phyloP scores from a whole-genome alignment of 2,888 invertebrate genomes.

The Sarcophaga caerulescens region DNA sequence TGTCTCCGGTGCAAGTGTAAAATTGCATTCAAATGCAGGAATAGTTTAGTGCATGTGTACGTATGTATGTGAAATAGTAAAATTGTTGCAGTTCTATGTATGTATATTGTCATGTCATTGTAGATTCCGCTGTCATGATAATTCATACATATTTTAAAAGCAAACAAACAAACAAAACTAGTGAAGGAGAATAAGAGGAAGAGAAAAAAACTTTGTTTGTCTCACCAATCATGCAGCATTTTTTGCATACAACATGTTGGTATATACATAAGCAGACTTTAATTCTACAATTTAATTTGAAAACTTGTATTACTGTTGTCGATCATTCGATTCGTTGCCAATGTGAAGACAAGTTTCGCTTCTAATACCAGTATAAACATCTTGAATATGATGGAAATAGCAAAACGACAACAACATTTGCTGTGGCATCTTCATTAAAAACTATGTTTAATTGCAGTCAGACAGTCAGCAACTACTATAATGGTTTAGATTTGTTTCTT shows the following conservation, averaged over 20 bases:
- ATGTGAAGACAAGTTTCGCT: not conserved
- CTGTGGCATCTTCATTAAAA: too few relatives aligned
- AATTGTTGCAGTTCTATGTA: constrained; percentile 46
- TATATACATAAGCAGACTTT: not conserved
- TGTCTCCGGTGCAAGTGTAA: not conserved
- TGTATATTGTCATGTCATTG: constrained; percentile 38
- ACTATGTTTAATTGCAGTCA: too few relatives aligned
- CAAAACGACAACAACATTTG: too few relatives aligned
- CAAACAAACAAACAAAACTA: not conserved
- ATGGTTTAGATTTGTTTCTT: too few relatives aligned
- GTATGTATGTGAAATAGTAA: constrained; percentile 39
- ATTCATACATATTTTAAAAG: constrained; percentile 56
- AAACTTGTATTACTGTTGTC: constrained; percentile 32
- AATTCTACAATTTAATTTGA: constrained; percentile 36
- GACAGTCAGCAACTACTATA: too few relatives aligned
- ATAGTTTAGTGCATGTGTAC: not conserved
- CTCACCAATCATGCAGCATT: constrained; percentile 32
- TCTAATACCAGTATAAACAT: too few relatives aligned
- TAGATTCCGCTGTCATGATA: constrained; percentile 66
- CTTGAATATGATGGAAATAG: too few relatives aligned
- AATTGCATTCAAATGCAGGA: not conserved
- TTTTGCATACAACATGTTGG: constrained; percentile 8
- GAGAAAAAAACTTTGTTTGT: constrained; percentile 32
- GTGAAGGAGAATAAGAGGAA: not conserved
- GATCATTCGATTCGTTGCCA: not conserved